phyloP scores from a whole-genome alignment of 1,140 invertebrate genomes.

The Triops cancriformis region DNA sequence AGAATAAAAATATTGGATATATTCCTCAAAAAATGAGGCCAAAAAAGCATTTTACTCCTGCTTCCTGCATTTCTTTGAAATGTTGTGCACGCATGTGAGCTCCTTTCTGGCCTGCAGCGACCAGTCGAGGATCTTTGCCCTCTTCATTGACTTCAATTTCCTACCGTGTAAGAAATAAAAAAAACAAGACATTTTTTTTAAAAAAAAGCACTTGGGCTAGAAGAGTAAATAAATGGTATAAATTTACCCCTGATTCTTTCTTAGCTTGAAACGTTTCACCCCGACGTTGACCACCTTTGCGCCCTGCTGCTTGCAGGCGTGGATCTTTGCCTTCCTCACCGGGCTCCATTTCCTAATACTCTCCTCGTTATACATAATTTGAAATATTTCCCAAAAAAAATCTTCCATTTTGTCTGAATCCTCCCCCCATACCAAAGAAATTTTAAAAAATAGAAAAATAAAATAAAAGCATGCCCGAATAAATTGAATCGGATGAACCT shows the following conservation, averaged over 20 bases:
- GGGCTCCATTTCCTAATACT: constrained; percentile 19
- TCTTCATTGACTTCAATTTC: constrained; percentile 18
- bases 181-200: neutral
- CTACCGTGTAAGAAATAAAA: neutral
- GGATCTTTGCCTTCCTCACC: constrained; percentile 23
- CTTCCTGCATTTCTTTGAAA: constrained; percentile 18
- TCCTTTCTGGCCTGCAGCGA: constrained; percentile 20
- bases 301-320: constrained; percentile 19
- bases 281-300: neutral
- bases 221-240: neutral
- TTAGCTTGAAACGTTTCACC: constrained; percentile 14
- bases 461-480: neutral
- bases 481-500: neutral
- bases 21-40: neutral
- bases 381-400: too few relatives aligned
- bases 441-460: too few relatives aligned
- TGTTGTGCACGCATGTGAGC: constrained; percentile 21
- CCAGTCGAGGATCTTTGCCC: constrained; percentile 20
- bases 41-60: neutral
- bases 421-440: too few relatives aligned
- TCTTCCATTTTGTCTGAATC: neutral
- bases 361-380: neutral
- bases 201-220: too few relatives aligned
- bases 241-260: constrained; percentile 7
- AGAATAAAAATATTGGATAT: neutral